A percentile compares a stretch with the other conserved stretches of the same genome.
phyloP scores from a whole-genome alignment of 2,113 vertebrate species.

The Thymallus thymallus region DNA sequence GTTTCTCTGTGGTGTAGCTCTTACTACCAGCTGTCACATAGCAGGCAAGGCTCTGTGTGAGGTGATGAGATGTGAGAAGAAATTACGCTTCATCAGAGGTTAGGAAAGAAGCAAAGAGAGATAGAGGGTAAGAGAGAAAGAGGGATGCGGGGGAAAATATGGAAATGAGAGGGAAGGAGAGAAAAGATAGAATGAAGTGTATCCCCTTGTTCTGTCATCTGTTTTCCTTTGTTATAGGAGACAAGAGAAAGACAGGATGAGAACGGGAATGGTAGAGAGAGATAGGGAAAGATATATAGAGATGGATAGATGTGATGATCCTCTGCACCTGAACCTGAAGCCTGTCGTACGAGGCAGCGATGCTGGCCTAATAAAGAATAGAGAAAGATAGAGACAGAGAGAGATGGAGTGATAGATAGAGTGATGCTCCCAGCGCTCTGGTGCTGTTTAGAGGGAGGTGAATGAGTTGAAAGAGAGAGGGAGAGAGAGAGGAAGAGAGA shows the following conservation, averaged over 20 bases:
- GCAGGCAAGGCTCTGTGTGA: slow-evolving; percentile 52
- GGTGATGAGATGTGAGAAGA: slow-evolving; percentile 49
- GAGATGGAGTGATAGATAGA: no score
- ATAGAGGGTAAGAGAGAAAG: neutral
- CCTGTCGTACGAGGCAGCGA: no score
- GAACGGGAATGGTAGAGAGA: neutral
- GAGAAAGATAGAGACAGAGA: no score
- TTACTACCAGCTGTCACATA: slow-evolving; percentile 60
- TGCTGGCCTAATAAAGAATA: no score
- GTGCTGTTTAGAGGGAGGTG: neutral
- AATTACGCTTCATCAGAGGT: slow-evolving; percentile 35
- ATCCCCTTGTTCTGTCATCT: no score
- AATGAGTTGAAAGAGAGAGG: slow-evolving; percentile 29
- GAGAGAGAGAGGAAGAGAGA: slow-evolving; percentile 16
- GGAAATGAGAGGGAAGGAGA: no score
- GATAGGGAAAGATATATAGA: slow-evolving; percentile 9
- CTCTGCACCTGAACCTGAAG: no score
- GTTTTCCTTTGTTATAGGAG: no score
- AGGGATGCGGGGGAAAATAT: neutral
- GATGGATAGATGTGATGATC: neutral
- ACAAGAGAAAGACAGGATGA: neutral
- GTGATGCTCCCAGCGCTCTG: neutral
- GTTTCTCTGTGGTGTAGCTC: slow-evolving; percentile 57
- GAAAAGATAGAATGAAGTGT: no score
- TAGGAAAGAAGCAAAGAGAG: slow-evolving; percentile 35